phyloP scores from a whole-genome alignment of 2,113 vertebrate species.

The Nestor notabilis region DNA sequence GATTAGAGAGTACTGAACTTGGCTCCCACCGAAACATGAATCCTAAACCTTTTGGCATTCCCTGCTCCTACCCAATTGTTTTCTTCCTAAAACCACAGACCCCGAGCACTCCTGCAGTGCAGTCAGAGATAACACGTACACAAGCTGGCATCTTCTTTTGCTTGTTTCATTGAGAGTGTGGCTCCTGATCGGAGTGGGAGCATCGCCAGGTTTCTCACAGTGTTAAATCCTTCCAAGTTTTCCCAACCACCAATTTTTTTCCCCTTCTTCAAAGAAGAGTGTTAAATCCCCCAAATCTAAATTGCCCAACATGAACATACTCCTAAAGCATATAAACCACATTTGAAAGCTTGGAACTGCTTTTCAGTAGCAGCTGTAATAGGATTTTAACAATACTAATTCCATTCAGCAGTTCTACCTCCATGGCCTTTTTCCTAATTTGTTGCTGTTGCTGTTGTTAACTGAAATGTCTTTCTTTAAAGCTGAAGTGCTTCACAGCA shows the following conservation, averaged over 20 bases:
- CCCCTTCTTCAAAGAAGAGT: not conserved
- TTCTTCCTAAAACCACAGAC: not conserved
- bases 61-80: not conserved
- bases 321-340: not conserved
- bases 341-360: not conserved
- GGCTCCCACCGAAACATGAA: not conserved
- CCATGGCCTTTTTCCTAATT: not conserved
- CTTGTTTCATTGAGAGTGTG: not conserved
- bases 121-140: not conserved
- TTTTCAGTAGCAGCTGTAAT: not conserved
- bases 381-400: not conserved
- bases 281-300: slow-evolving; percentile 33
- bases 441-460: not conserved
- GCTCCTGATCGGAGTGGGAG: not conserved
- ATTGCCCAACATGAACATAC: not conserved
- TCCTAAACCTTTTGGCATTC: not conserved
- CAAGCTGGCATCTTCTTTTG: not conserved
- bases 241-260: not conserved
- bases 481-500: not conserved
- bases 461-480: not conserved
- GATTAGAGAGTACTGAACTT: not conserved
- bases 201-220: not conserved
- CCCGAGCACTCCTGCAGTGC: not conserved
- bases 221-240: slow-evolving; percentile 20
- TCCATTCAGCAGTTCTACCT: not conserved